Conservation (phyloP, 2,888 invertebrate genomes). For the Drosophila seclusa region DNA sequence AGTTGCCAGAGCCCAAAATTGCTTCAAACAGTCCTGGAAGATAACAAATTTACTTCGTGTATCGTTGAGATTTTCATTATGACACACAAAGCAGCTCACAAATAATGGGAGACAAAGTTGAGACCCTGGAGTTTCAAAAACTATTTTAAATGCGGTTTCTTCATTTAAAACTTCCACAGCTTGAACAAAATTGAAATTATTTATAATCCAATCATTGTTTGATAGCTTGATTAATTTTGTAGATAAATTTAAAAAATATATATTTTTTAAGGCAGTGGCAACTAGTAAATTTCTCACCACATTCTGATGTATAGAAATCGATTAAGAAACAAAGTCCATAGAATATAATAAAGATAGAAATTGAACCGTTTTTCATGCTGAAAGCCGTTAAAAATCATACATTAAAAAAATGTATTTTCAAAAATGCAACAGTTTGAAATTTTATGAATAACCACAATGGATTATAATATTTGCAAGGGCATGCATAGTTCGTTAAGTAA, state of each 20-base stretch:
- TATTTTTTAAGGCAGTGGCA: background rate
- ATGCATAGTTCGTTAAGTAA: constrained; percentile 20
- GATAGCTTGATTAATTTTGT: background rate
- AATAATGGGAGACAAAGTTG: background rate
- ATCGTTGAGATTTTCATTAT: background rate
- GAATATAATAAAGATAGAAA: background rate
- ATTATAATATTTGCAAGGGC: constrained; percentile 16
- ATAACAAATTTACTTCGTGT: background rate
- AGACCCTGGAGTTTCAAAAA: background rate
- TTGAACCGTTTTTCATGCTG: background rate
- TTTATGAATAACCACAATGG: background rate
- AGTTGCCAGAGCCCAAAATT: background rate
- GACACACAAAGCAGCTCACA: background rate
- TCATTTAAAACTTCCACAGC: background rate
- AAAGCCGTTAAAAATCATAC: background rate
- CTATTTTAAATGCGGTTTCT: background rate
- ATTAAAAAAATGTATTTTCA: background rate
- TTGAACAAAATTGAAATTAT: background rate
- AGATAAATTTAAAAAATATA: background rate
- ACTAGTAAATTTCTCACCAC: background rate
- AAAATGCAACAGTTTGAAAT: background rate
- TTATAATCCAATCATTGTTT: background rate
- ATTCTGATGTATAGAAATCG: background rate
- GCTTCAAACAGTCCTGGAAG: background rate
- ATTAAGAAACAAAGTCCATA: background rate